Evolutionary conservation across 1,140 invertebrate species (phyloP), one percentile per base, ranked within the genome.

Genomic region (Ceratosolen solmsi): DNA sequence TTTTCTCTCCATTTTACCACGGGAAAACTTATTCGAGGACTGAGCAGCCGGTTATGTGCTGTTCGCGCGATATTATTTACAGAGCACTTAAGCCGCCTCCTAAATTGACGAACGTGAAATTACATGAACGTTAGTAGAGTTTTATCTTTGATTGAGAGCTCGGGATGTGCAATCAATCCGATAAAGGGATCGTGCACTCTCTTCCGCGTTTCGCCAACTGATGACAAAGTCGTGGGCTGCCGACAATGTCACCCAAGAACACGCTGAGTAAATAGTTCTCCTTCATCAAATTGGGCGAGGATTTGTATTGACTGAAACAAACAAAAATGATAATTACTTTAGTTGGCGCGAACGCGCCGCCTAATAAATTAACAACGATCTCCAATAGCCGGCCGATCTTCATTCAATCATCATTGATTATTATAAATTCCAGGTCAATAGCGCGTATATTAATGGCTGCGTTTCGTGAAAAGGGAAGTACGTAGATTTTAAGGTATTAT

Each of bases 261-360:
- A 97, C 94, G 86, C 95, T 96, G 73, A 97, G 93, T 49, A 97
- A 91, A 87, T 96, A 96, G 89, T 95, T 95, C 87, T 96, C 94
- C 89, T 96, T 96, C 87, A 94, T 94, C 74, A 93, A 93, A 84
- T 94, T 93, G 33, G 94, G 93, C 58, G 95, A 94, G 51, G 93
- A 92, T 88, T 95, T 95, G 91, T 96, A 96, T 86, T 95, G 94
- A 82, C 96, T 96, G 93, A 72, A 94, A 94, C 78, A 82, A n/a
- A 75, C 73, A 30, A 82, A 76, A 71, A 36, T 33, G 1, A 2
- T 2, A 51, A 49, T 70, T 3, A 2, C 58, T 30, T 60, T 30
- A 30, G 58, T 11, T 60, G 13, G 0, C n/a, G 27, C 11, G 2
- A 30, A 60, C 1, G 25, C 58, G 0, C 27, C 1, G 15, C 2